phyloP scores from a whole-genome alignment of 2,113 vertebrate species.

The Bubo bubo region DNA sequence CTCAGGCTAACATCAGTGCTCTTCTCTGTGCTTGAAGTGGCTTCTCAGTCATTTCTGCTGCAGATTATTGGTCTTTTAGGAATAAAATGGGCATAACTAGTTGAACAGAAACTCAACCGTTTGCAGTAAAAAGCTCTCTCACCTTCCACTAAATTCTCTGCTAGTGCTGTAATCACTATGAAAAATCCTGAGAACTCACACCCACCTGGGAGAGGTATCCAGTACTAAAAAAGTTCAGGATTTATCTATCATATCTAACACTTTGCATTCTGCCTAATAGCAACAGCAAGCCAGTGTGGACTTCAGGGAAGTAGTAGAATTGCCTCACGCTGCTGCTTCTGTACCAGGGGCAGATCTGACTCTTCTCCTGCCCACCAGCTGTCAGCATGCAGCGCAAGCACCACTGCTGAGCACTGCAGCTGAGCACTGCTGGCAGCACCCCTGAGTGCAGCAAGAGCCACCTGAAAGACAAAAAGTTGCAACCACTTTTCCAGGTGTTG shows the following conservation, averaged over 20 bases:
- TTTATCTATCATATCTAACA: background rate
- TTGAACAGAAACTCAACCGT: background rate
- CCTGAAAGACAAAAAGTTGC: background rate
- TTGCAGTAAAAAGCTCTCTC: background rate
- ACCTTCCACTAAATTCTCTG: background rate
- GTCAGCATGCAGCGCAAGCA: background rate
- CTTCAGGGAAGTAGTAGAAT: background rate
- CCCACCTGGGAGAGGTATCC: background rate
- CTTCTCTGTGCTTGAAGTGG: background rate
- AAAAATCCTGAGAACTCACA: background rate
- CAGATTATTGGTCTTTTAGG: background rate
- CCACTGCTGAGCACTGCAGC: accelerated
- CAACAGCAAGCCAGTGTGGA: background rate
- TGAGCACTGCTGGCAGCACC: background rate
- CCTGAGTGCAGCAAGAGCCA: background rate
- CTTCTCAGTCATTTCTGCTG: background rate
- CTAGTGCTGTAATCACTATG: background rate
- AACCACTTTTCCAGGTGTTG: background rate
- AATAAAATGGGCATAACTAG: background rate
- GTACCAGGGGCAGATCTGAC: background rate
- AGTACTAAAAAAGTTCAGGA: background rate
- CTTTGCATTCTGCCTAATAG: background rate
- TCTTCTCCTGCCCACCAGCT: background rate
- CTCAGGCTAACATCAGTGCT: background rate
- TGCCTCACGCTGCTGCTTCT: background rate